Evolutionary conservation across 1,140 invertebrate species (phyloP).

Genomic region (Papilio dardanus): DNA sequence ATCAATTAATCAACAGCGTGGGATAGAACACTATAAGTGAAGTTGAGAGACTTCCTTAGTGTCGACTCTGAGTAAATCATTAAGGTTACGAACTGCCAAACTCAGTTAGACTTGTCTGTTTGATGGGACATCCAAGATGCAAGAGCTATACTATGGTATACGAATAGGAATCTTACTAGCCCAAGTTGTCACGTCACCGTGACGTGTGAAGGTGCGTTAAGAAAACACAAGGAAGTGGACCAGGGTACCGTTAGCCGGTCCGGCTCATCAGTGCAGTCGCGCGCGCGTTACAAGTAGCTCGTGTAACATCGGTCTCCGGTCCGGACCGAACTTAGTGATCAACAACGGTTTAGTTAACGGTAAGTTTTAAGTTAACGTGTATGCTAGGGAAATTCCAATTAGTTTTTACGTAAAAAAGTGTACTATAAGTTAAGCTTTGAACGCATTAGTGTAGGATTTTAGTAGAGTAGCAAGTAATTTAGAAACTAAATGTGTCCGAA

Average conservation of each 20-base stretch:
- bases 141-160: neutral
- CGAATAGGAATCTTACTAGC: neutral
- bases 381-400: neutral
- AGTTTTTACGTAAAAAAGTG: neutral
- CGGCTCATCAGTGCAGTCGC: conserved; percentile 47
- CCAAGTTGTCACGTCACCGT: conserved; percentile 10
- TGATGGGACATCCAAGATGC: neutral
- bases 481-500: no score
- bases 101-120: neutral
- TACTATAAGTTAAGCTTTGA: neutral
- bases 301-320: conserved; percentile 36
- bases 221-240: conserved; percentile 49
- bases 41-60: neutral
- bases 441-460: neutral
- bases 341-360: conserved; percentile 41
- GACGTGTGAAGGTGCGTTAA: conserved; percentile 26
- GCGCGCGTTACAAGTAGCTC: conserved; percentile 42
- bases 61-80: no score
- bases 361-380: conserved; percentile 30
- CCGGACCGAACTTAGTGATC: conserved; percentile 34
- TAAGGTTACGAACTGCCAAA: no score
- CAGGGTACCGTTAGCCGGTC: conserved; percentile 49
- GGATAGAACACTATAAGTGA: no score
- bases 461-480: no score
- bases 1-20: neutral